Base-by-base conservation (phyloP, 2,113 vertebrate genomes). In the Aphyosemion australe region DNA sequence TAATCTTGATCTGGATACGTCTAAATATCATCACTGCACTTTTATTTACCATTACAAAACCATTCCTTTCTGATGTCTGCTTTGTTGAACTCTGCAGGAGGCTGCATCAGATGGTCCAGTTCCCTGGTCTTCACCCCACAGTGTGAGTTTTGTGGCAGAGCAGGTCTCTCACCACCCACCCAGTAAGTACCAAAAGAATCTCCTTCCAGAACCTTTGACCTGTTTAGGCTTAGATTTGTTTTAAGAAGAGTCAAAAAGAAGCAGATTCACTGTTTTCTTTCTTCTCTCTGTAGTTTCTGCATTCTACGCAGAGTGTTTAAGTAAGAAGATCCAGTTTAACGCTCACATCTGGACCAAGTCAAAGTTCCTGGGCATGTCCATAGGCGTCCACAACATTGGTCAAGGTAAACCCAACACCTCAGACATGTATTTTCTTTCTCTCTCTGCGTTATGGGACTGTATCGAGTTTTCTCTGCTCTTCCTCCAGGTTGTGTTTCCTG, bases 261-360 rank as follows among this genome's bases (percentile, higher is more conserved):
- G 21, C 16, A 16, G 16, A 26, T 53, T 53, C 6, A 1, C 62
- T 37, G 5, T 6, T 41, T 39, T 1, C 10, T 20, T 39, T 9
- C 13, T 55, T 42, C 7, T 13, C 2, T 46, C 9, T 78, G 0
- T 74, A 99, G 98, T 99, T 94, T 99, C 98, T 95, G 98, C 98
- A 32, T 99, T 99, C 91, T 99, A 99, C 0, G 96, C 98, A 0
- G 98, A 99, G 85, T 99, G 97, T 90, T 94, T 94, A 81, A 95
- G 74, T 79, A 97, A 95, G 92, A 96, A 94, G 89, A 99, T 99
- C 90, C 98, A 99, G 85, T 99, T 99, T 92, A 99, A 99, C 49
- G 98, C 98, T 79, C 98, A 99, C 89, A 99, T 99, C 89, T 99
- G 98, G 98, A 99, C 97, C 50, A 99, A 99, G 87, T 99, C 98